These are phyloP conservation scores for Pararge aegeria DNA, from an alignment of 1,140 invertebrate genomes.

Conservation along the genomic window DNA sequence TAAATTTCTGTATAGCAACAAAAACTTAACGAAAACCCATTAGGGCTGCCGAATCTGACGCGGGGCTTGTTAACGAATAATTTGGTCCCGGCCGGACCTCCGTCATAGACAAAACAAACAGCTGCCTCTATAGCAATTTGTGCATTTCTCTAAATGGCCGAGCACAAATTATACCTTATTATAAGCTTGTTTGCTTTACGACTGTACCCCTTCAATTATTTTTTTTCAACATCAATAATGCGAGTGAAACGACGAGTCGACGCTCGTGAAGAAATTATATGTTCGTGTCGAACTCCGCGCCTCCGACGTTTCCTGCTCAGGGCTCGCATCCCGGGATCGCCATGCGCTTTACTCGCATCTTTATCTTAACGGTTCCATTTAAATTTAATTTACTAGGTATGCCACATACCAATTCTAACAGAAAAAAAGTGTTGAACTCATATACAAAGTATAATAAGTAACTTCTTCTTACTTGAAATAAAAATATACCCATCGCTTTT, in stretches of 20 bases:
- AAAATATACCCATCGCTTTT: no score
- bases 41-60: slow-evolving; percentile 79
- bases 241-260: slow-evolving; percentile 39
- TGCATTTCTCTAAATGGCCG: slow-evolving; percentile 79
- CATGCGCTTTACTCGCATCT: slow-evolving; percentile 28
- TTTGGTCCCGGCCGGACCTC: slow-evolving; percentile 69
- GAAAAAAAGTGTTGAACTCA: no score
- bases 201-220: slow-evolving; percentile 76
- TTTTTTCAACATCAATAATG: slow-evolving; percentile 76
- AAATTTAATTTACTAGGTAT: no score
- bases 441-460: no score
- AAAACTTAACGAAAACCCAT: slow-evolving; percentile 78
- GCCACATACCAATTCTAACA: no score
- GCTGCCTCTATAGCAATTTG: slow-evolving; percentile 72
- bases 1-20: slow-evolving; percentile 74
- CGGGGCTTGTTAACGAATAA: slow-evolving; percentile 78
- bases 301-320: slow-evolving; percentile 56
- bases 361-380: no score
- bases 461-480: no score
- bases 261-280: slow-evolving; percentile 73
- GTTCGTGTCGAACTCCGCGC: slow-evolving; percentile 58
- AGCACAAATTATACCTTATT: slow-evolving; percentile 78
- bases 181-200: slow-evolving; percentile 80
- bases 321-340: not conserved
- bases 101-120: slow-evolving; percentile 79